phyloP scores from a whole-genome alignment of 2,888 invertebrate genomes.

The Macroteleia sp. region DNA sequence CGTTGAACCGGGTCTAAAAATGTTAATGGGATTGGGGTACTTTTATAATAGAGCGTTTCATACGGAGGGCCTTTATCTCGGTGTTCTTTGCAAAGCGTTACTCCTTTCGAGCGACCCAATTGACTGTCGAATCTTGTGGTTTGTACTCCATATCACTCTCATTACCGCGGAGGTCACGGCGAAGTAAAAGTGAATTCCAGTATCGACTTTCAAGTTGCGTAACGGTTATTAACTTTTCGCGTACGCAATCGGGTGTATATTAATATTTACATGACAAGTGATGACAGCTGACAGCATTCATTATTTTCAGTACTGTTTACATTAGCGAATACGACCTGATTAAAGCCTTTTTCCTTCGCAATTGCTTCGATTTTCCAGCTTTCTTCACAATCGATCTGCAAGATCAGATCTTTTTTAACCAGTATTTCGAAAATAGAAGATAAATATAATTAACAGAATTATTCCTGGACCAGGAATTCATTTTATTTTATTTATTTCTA shows the following conservation, averaged over 20 bases:
- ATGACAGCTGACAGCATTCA: slow-evolving; percentile 55
- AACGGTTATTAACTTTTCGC: slow-evolving; percentile 66
- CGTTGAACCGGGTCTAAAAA: slow-evolving; percentile 17
- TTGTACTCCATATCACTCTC: slow-evolving; percentile 69
- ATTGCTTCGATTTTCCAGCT: slow-evolving; percentile 1
- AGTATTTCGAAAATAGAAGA: too few species aligned
- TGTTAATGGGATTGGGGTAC: slow-evolving; percentile 20
- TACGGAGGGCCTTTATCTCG: slow-evolving; percentile 1
- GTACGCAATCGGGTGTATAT: slow-evolving; percentile 49
- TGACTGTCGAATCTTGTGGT: slow-evolving; percentile 36
- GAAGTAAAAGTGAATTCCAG: slow-evolving; percentile 79
- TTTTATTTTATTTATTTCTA: too few species aligned
- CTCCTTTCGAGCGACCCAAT: slow-evolving; percentile 3
- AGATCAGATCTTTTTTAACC: not conserved
- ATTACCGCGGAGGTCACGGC: slow-evolving; percentile 78
- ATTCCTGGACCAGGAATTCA: too few species aligned
- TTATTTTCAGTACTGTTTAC: slow-evolving; percentile 44
- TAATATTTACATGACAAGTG: slow-evolving; percentile 53
- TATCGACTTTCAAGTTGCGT: slow-evolving; percentile 77
- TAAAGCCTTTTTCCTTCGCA: not conserved
- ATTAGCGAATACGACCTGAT: not conserved
- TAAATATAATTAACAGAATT: too few species aligned
- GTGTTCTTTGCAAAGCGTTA: not conserved
- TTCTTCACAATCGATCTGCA: slow-evolving; percentile 6
- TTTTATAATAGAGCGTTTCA: slow-evolving; percentile 1